phyloP scores from a whole-genome alignment of 2,888 invertebrate genomes.

The Yponomeuta evonymella region DNA sequence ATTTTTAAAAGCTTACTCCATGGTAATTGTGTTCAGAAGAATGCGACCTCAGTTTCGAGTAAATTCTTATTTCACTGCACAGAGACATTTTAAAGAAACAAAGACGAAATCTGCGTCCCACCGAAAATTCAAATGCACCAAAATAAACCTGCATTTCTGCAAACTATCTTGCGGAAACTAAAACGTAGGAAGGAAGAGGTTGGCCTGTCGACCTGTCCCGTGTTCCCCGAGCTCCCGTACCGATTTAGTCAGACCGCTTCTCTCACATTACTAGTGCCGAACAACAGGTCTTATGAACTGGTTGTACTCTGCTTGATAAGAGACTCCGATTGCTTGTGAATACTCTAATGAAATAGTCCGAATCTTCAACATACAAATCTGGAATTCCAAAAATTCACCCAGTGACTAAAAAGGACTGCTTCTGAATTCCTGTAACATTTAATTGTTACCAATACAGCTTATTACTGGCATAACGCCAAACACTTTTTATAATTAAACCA shows the following conservation, averaged over 20 bases:
- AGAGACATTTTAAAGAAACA: background rate
- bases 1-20: no score
- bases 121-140: background rate
- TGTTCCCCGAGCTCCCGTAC: background rate
- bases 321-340: background rate
- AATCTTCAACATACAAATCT: no score
- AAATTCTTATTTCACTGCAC: no score
- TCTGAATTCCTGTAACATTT: no score
- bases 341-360: no score
- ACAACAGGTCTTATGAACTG: background rate
- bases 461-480: no score
- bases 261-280: background rate
- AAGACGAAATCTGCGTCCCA: background rate
- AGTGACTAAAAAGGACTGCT: no score
- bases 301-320: background rate
- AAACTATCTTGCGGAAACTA: conserved; percentile 1
- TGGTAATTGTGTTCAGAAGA: no score
- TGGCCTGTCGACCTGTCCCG: background rate
- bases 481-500: no score
- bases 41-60: no score
- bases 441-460: no score
- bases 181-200: background rate
- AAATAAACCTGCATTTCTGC: conserved; percentile 3
- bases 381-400: no score
- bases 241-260: background rate